phyloP scores from a whole-genome alignment of 2,797 vertebrate species.

The Okamejei kenojei region DNA sequence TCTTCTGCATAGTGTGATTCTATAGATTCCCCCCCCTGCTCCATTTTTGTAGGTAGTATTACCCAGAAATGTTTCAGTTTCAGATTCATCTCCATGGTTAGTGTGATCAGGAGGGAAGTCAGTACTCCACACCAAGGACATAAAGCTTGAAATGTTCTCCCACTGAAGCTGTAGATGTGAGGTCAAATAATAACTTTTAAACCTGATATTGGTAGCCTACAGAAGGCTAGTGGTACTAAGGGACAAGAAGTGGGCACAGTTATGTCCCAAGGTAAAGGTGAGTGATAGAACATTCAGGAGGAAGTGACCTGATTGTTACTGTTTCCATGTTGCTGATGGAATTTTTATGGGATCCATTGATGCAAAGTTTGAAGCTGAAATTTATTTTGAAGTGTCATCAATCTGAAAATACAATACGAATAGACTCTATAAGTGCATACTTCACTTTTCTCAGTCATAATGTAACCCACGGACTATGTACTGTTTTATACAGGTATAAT shows the following conservation, averaged over 20 bases:
- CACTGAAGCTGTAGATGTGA: neutral
- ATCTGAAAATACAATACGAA: neutral
- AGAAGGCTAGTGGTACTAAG: no score
- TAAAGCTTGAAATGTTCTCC: neutral
- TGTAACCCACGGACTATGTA: neutral
- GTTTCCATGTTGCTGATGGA: neutral
- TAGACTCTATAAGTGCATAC: neutral
- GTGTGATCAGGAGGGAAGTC: neutral
- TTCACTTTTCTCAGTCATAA: neutral
- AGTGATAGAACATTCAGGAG: neutral
- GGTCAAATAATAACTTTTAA: neutral
- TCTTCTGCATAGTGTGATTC: neutral
- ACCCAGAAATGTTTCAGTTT: neutral
- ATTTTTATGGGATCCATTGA: neutral
- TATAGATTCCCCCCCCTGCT: neutral
- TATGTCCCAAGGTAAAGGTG: neutral
- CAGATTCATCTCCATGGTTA: neutral
- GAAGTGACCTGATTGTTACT: neutral
- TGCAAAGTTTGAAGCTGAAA: neutral
- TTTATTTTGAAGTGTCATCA: neutral
- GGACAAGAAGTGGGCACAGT: no score
- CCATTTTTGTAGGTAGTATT: neutral
- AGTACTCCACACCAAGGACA: neutral
- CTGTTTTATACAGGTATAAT: neutral
- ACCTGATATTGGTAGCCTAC: neutral